Conservation (phyloP, 2,113 vertebrate species). For the Pseudois nayaur region DNA sequence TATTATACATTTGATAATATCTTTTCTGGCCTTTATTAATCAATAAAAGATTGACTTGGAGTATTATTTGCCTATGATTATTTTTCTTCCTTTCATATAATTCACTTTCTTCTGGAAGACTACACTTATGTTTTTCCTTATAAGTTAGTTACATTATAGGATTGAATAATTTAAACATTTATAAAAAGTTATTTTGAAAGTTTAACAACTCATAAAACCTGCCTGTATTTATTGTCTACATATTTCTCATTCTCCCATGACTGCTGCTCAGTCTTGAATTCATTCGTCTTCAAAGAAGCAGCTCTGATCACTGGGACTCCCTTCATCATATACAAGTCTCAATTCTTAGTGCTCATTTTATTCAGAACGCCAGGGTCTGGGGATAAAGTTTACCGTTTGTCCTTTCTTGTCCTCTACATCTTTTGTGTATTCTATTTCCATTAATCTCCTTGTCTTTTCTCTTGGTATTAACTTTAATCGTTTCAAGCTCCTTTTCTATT, state of each 20-base stretch:
- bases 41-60: background rate
- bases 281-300: rapidly evolving
- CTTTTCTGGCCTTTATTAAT: background rate
- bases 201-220: background rate
- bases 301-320: background rate
- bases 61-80: background rate
- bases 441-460: background rate
- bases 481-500: background rate
- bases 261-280: no score
- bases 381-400: background rate
- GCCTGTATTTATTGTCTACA: background rate
- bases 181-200: background rate
- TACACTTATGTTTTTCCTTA: background rate
- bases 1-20: background rate
- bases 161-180: background rate
- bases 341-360: background rate
- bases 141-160: background rate
- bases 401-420: background rate
- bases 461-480: background rate
- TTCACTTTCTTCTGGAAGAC: background rate
- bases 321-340: background rate
- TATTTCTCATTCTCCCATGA: background rate
- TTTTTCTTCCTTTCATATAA: background rate
- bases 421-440: background rate
- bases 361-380: background rate